Percentiles rank a stretch among this genome's conserved stretches.
Conservation (phyloP, 2,888 invertebrate genomes). For the Ornithoptera alexandrae region DNA sequence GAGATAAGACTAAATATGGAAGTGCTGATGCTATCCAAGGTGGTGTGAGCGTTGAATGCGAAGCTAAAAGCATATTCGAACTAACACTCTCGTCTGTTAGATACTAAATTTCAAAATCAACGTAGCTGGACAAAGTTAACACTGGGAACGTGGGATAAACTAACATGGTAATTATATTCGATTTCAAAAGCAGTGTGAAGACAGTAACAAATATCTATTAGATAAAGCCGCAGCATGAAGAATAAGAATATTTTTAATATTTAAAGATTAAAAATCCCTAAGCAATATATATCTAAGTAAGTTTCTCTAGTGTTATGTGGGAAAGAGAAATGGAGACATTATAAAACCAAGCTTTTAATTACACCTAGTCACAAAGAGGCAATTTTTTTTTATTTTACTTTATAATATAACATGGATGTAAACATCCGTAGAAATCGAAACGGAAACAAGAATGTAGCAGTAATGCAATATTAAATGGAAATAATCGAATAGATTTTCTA, state of each 20-base stretch:
- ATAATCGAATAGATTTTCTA: slow-evolving; percentile 33
- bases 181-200: slow-evolving; percentile 44
- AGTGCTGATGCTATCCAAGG: slow-evolving; percentile 33
- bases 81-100: slow-evolving; percentile 23
- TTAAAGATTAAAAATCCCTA: no score
- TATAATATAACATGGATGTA: background rate
- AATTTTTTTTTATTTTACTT: background rate
- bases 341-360: background rate
- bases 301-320: no score
- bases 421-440: slow-evolving; percentile 10
- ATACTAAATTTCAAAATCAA: slow-evolving; percentile 31
- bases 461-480: slow-evolving; percentile 24
- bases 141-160: slow-evolving; percentile 42
- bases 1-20: slow-evolving; percentile 37
- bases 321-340: background rate
- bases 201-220: slow-evolving; percentile 49
- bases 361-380: background rate
- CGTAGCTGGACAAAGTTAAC: slow-evolving; percentile 28
- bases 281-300: no score
- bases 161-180: slow-evolving; percentile 44
- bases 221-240: slow-evolving; percentile 43
- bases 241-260: slow-evolving; percentile 31
- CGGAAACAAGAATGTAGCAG: slow-evolving; percentile 2
- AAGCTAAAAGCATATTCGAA: slow-evolving; percentile 18
- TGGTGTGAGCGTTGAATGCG: slow-evolving; percentile 2